Evolutionary conservation across 2,888 invertebrate genomes (phyloP), one percentile per base, ranked within the genome.

Genomic region (Watsonalla binaria): DNA sequence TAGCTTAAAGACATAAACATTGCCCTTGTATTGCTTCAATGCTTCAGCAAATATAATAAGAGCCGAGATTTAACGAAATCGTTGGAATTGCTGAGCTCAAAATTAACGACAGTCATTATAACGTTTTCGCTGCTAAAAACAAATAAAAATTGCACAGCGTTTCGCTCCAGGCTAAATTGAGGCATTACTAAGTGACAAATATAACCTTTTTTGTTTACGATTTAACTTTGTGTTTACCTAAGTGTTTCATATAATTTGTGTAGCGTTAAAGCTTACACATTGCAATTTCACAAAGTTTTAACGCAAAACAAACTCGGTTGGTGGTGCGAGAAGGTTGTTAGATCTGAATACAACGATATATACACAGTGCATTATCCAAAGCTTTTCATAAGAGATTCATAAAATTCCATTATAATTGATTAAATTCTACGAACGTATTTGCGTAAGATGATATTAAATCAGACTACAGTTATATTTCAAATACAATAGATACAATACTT

Each of bases 31-130:
- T 66, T 64, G 63, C 65, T 63, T 60, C 61, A 54, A 56, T 53
- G 58, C 58, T 60, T 55, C 59, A 53, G 57, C 64, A 65, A 68
- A 68, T 63, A 68, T 66, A 72, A 72, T 73, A 70, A 74, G 69
- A 69, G 64, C 62, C 51, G 69, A 71, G 68, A 72, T 73, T 65
- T 65, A 67, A 73, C 68, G 59, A 65, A 75, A 74, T 69, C 66
- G 69, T 65, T 62, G 59, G 69, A 68, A 70, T 73, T 68, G 65
- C 74, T 65, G 69, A 74, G 75, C 71, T 67, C 66, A 51, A 66
- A 75, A 75, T 76, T 74, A 78, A 77, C 70, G 78, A 72, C 65
- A 60, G 68, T 68, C 74, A 77, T 78, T 76, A 76, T 74, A 67
- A 70, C 62, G 69, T 62, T 71, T 67, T 68, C 65, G 63, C 57